phyloP scores from a whole-genome alignment of 2,888 invertebrate species.

The Punctoribates punctum region DNA sequence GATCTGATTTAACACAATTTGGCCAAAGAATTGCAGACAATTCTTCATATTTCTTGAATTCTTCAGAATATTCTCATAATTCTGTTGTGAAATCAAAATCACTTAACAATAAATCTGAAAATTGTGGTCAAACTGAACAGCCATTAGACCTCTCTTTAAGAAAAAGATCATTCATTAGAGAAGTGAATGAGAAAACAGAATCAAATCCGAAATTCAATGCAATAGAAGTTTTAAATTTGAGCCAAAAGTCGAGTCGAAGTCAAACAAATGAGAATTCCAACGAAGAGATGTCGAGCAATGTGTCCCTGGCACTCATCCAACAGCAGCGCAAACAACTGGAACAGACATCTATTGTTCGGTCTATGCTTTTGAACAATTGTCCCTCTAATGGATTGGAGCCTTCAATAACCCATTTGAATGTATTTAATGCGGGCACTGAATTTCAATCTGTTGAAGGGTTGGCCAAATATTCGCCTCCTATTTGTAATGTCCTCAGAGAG shows the following conservation, averaged over 20 bases:
- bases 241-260: conserved; percentile 58
- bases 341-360: conserved; percentile 17
- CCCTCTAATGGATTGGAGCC: background rate
- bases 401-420: background rate
- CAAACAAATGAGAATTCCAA: conserved; percentile 29
- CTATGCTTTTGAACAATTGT: conserved; percentile 26
- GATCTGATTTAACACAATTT: conserved; percentile 14
- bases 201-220: conserved; percentile 50
- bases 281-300: conserved; percentile 32
- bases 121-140: conserved; percentile 61
- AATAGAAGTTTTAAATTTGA: conserved; percentile 70
- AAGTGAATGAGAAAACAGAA: background rate
- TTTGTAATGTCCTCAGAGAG: background rate
- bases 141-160: conserved; percentile 88
- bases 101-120: conserved; percentile 19
- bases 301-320: conserved; percentile 39
- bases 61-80: conserved; percentile 42
- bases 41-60: conserved; percentile 40
- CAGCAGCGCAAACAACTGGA: conserved; percentile 38
- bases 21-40: conserved; percentile 20
- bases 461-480: background rate
- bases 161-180: conserved; percentile 63
- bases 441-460: background rate
- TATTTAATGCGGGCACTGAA: background rate
- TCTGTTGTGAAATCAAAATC: background rate